These are phyloP conservation scores for Eristalis intricaria DNA, from an alignment of 2,888 invertebrate genomes.

Conservation along the genomic window DNA sequence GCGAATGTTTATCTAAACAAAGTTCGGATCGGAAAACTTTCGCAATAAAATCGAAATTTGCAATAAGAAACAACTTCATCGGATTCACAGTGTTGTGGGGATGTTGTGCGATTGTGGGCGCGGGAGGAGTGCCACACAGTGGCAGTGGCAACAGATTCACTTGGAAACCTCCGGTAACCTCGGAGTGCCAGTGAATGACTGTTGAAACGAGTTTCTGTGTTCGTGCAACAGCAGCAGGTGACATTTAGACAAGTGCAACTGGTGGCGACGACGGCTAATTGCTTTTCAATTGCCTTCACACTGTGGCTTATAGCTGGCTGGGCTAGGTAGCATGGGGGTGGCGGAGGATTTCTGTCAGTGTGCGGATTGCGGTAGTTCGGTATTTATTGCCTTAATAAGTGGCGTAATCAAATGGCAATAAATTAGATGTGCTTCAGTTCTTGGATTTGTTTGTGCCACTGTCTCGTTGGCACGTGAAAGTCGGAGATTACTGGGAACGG, in stretches of 20 bases:
- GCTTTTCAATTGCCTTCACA: constrained; percentile 59
- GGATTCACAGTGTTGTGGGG: constrained; percentile 22
- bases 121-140: neutral
- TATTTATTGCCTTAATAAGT: constrained; percentile 38
- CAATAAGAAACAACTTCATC: constrained; percentile 61
- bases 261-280: constrained; percentile 66
- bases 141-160: neutral
- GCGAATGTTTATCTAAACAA: constrained; percentile 61
- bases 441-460: neutral
- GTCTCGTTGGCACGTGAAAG: neutral
- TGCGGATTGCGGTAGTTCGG: constrained; percentile 12
- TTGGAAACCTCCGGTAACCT: neutral
- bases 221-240: constrained; percentile 50
- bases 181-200: constrained; percentile 34
- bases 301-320: neutral
- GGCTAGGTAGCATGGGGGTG: neutral
- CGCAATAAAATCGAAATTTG: constrained; percentile 71
- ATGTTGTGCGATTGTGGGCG: neutral
- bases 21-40: constrained; percentile 60
- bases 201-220: constrained; percentile 60
- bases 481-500: neutral
- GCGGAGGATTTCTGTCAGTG: neutral
- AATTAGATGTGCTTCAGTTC: constrained; percentile 10
- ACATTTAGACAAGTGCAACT: constrained; percentile 69
- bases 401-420: constrained; percentile 52